These are phyloP conservation scores for Herminia tarsipennalis DNA, from an alignment of 2,888 invertebrate genomes.

Conservation along the genomic window DNA sequence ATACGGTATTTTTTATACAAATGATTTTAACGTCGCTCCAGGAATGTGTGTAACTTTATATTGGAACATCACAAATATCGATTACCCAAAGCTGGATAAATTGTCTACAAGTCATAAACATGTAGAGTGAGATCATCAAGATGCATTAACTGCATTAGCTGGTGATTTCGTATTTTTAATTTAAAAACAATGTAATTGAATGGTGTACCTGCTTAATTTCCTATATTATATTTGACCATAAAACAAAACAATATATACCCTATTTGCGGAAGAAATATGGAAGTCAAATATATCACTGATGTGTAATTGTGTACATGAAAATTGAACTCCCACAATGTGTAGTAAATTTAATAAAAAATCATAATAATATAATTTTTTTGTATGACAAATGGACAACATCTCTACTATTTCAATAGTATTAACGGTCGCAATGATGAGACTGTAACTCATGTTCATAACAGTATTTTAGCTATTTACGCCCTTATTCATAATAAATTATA, in stretches of 20 bases:
- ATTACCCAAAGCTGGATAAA: slow-evolving; percentile 24
- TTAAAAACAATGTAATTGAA: background rate
- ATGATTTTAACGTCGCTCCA: slow-evolving; percentile 40
- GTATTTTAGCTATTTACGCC: no score
- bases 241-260: background rate
- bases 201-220: background rate
- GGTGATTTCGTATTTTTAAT: background rate
- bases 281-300: no score
- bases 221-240: background rate
- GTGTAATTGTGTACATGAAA: no score
- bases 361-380: no score
- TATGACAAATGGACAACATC: no score
- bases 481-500: no score
- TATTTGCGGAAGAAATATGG: background rate
- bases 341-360: no score
- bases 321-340: no score
- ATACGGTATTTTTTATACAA: slow-evolving; percentile 50
- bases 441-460: no score
- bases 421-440: no score
- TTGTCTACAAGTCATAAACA: slow-evolving; percentile 19
- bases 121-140: slow-evolving; percentile 35
- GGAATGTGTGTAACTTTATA: slow-evolving; percentile 10
- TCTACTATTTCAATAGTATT: no score
- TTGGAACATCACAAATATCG: slow-evolving; percentile 14
- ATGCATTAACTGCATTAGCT: slow-evolving; percentile 19